Evolutionary conservation across 1,140 invertebrate species (phyloP), one percentile per base, ranked within the genome.

Genomic region (Leptopilina boulardi): DNA sequence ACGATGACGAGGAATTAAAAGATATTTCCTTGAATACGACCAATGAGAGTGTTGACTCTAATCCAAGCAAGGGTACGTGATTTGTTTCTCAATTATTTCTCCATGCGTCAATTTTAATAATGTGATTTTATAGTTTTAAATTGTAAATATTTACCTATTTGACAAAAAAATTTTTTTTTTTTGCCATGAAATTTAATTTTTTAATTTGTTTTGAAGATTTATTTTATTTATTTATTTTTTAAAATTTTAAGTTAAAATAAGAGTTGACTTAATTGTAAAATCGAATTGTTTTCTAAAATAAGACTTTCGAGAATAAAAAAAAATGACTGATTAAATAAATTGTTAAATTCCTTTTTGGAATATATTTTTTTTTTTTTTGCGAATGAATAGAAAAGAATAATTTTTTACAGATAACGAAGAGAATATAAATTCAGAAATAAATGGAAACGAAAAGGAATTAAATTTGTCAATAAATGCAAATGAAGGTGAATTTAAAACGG

Each of bases 61-160:
- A 66, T 34, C 15, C 21, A 15, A 66, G 59, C 26, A 66, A 66
- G 59, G 59, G 59, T 66, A 66, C 21, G 59, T 66, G 59, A 66
- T 30, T 23, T 66, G n/a, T 26, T 26, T 66, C 34, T 6, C 34
- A 38, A 38, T 8, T 3, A 3, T 38, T 6, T 6, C 34, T 38
- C 34, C 9, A 38, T 38, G 8, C 11, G 18, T 19, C 21, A 66
- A 30, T 66, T 15, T 66, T 3, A 23, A 66, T 66, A 15, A 38
- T 38, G 5, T 38, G 34, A 38, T 38, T 8, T 38, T 38, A 38
- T 38, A n/a, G n/a, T n/a, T n/a, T n/a, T n/a, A n/a, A n/a, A n/a
- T n/a, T n/a, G n/a, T n/a, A n/a, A n/a, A n/a, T n/a, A n/a, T n/a
- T n/a, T n/a, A n/a, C n/a, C n/a, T n/a, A n/a, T n/a, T n/a, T n/a